phyloP scores from a whole-genome alignment of 2,797 vertebrate species.

The Anolis apletophallus region DNA sequence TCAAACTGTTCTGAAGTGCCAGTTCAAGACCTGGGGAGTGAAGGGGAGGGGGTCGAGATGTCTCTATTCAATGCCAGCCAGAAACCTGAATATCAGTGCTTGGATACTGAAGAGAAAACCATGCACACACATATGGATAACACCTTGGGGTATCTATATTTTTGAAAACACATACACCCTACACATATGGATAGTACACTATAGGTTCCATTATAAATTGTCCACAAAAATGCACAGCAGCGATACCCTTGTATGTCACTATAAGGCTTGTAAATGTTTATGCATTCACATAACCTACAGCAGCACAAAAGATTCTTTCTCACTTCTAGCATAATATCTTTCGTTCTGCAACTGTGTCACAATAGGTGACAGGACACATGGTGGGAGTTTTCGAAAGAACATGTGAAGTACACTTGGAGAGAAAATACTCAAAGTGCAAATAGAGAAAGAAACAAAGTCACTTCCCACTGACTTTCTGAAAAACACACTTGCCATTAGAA shows the following conservation, averaged over 20 bases:
- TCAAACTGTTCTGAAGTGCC: constrained; percentile 81
- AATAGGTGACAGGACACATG: background rate
- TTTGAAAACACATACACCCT: constrained; percentile 45
- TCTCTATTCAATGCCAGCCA: constrained; percentile 66
- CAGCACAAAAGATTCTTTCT: background rate
- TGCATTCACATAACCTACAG: background rate
- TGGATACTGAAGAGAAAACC: constrained; percentile 45
- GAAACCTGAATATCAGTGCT: constrained; percentile 52
- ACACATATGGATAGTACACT: constrained; percentile 4
- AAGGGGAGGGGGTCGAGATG: constrained; percentile 67
- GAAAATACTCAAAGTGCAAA: constrained; percentile 2
- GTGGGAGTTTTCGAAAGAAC: background rate
- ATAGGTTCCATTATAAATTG: constrained; percentile 22
- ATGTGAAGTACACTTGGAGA: background rate
- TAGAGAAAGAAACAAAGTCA: background rate
- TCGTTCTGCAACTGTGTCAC: background rate
- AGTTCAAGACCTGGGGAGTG: constrained; percentile 76
- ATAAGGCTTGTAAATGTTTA: background rate
- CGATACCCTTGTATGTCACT: accelerated
- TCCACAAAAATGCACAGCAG: constrained; percentile 15
- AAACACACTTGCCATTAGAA: background rate
- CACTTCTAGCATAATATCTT: background rate
- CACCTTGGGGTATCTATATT: too few species aligned
- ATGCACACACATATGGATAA: constrained; percentile 40
- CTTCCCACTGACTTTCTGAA: background rate